Evolutionary conservation across 2,113 vertebrate species (phyloP), one percentile per base, ranked within the genome.

Genomic region (Rhizomys pruinosus): DNA sequence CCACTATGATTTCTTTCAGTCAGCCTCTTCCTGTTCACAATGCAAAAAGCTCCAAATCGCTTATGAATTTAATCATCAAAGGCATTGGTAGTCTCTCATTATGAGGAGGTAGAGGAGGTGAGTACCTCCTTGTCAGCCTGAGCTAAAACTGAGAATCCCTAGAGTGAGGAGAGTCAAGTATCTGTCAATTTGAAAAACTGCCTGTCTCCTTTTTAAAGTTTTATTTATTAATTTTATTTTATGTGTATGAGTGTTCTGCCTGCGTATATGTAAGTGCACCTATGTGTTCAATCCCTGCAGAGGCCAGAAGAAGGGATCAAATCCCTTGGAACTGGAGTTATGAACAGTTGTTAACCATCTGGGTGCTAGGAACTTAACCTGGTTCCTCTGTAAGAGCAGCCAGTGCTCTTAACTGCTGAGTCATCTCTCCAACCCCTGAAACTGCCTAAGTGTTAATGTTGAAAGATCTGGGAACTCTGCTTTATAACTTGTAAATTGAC

Each of bases 91-190:
- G 17, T 63, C n/a, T 88, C 47, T 71, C 19, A 25, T 2, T 37
- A 25, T 42, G 15, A 55, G 29, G 42, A 47, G 17, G 32, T 9
- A 44, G 52, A 95, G 34, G 77, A 52, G 7, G 9, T 73, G 27
- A 20, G 52, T 88, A 34, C 22, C 68, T 80, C 19, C 10, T 61
- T 39, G 79, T 88, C 34, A 79, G 5, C 42, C 7, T n/a, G 39
- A 44, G 85, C 64, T 82, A 78, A 94, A 27, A 47, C 39, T 66
- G 7, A 17, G 27, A 94, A 87, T 15, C 27, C 25, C 32, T 71
- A 13, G 55, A 68, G 42, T 69, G n/a, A 88, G 20, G 9, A 89
- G 16, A 87, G 86, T 94, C 61, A 79, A 96, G 81, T 90, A 86
- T 73, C 94, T 84, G 29, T 89, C 66, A 95, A 15, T 27, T 29